Evolutionary conservation across 2,797 vertebrate species (phyloP).

Genomic region (Rhyacichthys aspro): DNA sequence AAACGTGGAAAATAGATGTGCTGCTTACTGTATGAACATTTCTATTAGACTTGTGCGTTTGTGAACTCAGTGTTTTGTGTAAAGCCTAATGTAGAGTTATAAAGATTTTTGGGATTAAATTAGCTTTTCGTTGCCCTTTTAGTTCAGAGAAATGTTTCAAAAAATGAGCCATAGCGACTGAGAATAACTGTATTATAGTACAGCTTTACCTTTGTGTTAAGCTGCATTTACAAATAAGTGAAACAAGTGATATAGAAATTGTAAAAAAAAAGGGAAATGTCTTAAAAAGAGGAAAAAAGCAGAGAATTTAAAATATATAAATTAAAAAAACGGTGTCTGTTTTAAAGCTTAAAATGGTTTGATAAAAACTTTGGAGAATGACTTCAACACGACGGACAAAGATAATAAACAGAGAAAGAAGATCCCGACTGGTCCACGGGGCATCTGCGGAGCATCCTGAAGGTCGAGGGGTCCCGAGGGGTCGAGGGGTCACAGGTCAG

Average conservation of each 20-base stretch:
- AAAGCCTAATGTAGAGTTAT: too few species aligned
- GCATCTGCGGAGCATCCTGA: background rate
- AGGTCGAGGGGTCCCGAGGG: constrained; percentile 4
- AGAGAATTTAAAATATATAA: constrained; percentile 28
- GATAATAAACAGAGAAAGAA: constrained; percentile 21
- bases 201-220: background rate
- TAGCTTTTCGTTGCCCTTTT: too few species aligned
- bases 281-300: constrained; percentile 46
- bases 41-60: too few species aligned
- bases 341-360: constrained; percentile 38
- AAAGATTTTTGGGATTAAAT: too few species aligned
- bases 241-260: background rate
- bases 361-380: constrained; percentile 37
- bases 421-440: too few species aligned
- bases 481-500: constrained; percentile 69
- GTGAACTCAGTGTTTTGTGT: too few species aligned
- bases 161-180: too few species aligned
- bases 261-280: constrained; percentile 23
- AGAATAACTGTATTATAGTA: too few species aligned
- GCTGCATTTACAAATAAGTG: constrained; percentile 31
- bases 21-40: too few species aligned
- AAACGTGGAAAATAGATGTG: too few species aligned
- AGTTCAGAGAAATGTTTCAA: too few species aligned
- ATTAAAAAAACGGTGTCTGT: constrained; percentile 30
- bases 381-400: constrained; percentile 40